Base-by-base conservation (phyloP, 2,888 invertebrate genomes). In the Drosophila melanosoma region DNA sequence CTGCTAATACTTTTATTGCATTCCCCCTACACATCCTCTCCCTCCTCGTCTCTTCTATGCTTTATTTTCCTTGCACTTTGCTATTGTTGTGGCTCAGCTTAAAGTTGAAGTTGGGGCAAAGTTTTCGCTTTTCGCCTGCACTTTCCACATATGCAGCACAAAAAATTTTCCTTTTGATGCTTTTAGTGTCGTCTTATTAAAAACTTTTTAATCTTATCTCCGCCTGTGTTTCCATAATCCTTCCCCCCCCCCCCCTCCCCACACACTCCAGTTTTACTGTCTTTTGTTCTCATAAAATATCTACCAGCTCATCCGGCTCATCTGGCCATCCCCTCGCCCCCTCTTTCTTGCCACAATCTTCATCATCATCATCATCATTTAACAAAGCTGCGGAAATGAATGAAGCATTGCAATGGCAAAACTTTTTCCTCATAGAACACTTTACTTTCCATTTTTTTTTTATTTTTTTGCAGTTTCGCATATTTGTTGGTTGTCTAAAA, bases 151-250 rank as follows among this genome's bases (percentile, higher is more conserved):
- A 74, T 71, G 82, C 79, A 73, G 69, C 73, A 72, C 70, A 72
- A 61, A 61, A 76, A 84, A 79, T 83, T 74, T 85, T 76, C 72
- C 56, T 68, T 85, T 89, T 85, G 90, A 87, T 89, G 90, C 90
- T 89, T 85, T 89, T 87, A 89, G 88, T 85, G 85, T 89, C 76
- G 85, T 85, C 85, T 85, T 85, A 85, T 85, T 85, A 85, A 85
- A 85, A 85, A 85, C 61, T 85, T 85, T 84, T 85, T 88, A 85
- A 88, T 85, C 90, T 87, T 72, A 76, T 87, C 66, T 69, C 32
- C 45, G 65, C 51, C 48, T 23, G 33, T 15, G 23, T 40, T 20
- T 29, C 29, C 29, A 29, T 29, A 29, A 29, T 29, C 29, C 29
- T 6, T 33, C 26, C 35, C 17, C 26, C 8, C 20, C 7, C 7